Evolutionary conservation across 2,888 invertebrate species (phyloP).

Genomic region (Stictocephala bisonia): DNA sequence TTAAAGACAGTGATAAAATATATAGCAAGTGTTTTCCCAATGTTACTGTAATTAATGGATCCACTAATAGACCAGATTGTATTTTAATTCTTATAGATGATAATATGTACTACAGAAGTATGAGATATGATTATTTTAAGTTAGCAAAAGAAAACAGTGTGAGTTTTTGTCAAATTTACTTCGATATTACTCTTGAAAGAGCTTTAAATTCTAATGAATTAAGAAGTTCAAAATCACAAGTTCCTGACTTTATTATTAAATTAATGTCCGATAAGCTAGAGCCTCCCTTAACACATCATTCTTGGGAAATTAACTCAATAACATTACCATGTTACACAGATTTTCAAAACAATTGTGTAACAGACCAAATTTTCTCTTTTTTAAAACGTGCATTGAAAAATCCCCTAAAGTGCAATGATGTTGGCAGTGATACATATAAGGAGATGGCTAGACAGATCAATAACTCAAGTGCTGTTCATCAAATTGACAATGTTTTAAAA

Average conservation of each 20-base stretch:
- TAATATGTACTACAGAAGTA: conserved; percentile 67
- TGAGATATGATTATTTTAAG: conserved; percentile 66
- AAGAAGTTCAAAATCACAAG: conserved; percentile 47
- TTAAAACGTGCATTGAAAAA: conserved; percentile 47
- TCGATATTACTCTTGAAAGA: conserved; percentile 60
- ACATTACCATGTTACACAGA: conserved; percentile 35
- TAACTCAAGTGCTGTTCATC: conserved; percentile 56
- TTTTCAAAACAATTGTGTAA: conserved; percentile 33
- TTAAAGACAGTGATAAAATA: conserved; percentile 35
- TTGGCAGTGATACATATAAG: conserved; percentile 23
- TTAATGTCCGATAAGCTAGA: conserved; percentile 64
- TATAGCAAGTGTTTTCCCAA: too few relatives aligned
- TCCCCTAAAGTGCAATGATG: conserved; percentile 45
- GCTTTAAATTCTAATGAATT: conserved; percentile 61
- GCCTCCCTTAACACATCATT: conserved; percentile 61
- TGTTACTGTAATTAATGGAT: too few relatives aligned
- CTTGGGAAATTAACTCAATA: conserved; percentile 63
- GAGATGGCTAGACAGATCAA: conserved; percentile 47
- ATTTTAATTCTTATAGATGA: conserved; percentile 64
- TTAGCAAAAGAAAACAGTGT: conserved; percentile 63
- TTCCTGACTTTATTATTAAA: conserved; percentile 62
- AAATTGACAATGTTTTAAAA: conserved; percentile 58
- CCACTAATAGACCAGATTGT: conserved; percentile 1
- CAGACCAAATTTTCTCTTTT: conserved; percentile 35
- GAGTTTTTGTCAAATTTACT: conserved; percentile 64